These are phyloP conservation scores for Anolis apletophallus DNA, from an alignment of 2,797 vertebrate genomes.

Conservation along the genomic window DNA sequence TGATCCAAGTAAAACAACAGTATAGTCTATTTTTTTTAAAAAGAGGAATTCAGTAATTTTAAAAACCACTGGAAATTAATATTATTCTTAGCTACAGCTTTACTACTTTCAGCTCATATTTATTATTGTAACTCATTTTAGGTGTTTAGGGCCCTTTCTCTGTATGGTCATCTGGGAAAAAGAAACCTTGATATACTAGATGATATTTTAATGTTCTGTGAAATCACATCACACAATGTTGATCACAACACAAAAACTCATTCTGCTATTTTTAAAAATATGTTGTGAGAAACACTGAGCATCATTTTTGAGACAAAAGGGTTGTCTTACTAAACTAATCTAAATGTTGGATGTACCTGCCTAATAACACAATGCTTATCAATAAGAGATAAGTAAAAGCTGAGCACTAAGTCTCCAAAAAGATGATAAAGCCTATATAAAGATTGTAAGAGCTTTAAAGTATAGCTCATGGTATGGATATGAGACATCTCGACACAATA, in stretches of 20 bases:
- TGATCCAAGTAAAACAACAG: background rate
- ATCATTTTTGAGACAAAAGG: background rate
- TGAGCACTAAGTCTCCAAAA: constrained; percentile 57
- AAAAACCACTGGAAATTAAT: background rate
- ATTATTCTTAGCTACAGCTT: background rate
- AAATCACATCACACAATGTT: background rate
- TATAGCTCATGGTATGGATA: constrained; percentile 69
- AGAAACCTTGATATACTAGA: no score
- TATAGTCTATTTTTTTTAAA: no score
- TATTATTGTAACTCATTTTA: background rate
- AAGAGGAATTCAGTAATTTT: no score
- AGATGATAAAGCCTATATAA: constrained; percentile 65
- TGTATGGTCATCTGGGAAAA: background rate
- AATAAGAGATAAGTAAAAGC: background rate
- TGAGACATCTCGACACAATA: constrained; percentile 79
- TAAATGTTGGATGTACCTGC: background rate
- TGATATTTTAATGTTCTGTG: background rate
- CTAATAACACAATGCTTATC: background rate
- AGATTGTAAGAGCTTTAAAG: constrained; percentile 67
- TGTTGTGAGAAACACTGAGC: background rate
- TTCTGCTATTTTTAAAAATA: background rate
- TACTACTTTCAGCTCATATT: background rate
- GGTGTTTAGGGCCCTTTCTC: background rate
- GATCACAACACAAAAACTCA: background rate
- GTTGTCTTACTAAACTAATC: background rate